Percentiles rank a stretch among this genome's conserved stretches.
phyloP scores from a whole-genome alignment of 2,888 invertebrate species.

The Rhodophaea formosa region DNA sequence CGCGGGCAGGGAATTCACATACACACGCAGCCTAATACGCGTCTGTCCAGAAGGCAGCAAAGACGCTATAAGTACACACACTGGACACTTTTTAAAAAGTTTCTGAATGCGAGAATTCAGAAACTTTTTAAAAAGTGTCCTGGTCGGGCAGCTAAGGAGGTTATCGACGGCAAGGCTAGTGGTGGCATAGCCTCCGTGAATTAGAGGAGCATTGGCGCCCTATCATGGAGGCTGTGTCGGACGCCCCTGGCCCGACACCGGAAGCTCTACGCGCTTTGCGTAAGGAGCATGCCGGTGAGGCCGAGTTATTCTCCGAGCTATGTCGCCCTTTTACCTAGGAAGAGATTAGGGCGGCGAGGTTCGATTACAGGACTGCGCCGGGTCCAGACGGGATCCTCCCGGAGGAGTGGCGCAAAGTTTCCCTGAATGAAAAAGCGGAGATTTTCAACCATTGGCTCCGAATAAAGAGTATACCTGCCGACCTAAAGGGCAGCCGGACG shows the following conservation, averaged over 20 bases:
- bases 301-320: too few species aligned
- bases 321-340: neutral
- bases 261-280: neutral
- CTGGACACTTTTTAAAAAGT: too few species aligned
- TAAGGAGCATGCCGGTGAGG: neutral
- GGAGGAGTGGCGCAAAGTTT: neutral
- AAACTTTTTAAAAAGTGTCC: neutral
- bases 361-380: neutral
- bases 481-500: slow-evolving; percentile 27
- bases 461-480: neutral
- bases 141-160: neutral
- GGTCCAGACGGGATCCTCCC: neutral
- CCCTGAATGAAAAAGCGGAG: neutral
- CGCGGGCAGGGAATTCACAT: neutral
- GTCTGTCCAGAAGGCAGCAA: neutral
- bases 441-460: neutral
- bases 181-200: neutral
- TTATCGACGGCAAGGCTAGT: neutral
- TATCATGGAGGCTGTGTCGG: neutral
- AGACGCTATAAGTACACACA: neutral
- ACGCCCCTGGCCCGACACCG: neutral
- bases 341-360: neutral
- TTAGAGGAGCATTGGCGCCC: neutral
- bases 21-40: neutral
- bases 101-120: too few species aligned